Percentiles rank a stretch among this genome's conserved stretches.
phyloP scores from a whole-genome alignment of 92 coral and sea anemone species.

The Parazoanthus swiftii region DNA sequence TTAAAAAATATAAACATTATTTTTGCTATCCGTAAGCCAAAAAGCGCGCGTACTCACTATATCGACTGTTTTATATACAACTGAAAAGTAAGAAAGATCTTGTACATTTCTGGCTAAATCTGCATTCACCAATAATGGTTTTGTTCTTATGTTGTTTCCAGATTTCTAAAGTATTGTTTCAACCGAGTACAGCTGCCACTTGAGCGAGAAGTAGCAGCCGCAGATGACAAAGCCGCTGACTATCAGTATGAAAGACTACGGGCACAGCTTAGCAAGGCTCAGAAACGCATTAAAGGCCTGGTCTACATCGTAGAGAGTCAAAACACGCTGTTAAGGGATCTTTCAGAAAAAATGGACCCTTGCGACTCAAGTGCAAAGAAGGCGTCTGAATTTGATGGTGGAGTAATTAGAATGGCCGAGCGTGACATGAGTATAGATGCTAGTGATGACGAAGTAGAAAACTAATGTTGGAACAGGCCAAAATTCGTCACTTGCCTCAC shows the following conservation, averaged over 20 bases:
- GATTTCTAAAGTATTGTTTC: not conserved
- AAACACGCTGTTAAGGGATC: not conserved
- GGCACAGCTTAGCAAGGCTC: slow-evolving; percentile 5
- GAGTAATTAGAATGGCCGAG: not conserved
- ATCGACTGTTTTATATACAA: too few relatives aligned
- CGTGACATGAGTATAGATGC: not conserved
- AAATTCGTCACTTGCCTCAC: too few relatives aligned
- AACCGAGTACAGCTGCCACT: not conserved
- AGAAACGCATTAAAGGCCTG: not conserved
- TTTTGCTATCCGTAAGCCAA: too few relatives aligned
- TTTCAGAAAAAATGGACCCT: not conserved
- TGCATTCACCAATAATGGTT: not conserved
- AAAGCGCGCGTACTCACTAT: too few relatives aligned
- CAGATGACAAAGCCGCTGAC: slow-evolving; percentile 3
- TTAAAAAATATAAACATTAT: too few relatives aligned
- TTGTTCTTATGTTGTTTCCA: not conserved
- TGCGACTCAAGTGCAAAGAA: not conserved
- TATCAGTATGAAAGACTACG: slow-evolving; percentile 22
- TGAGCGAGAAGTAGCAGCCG: not conserved
- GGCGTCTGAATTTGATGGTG: not conserved
- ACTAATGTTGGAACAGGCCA: too few relatives aligned
- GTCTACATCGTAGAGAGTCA: not conserved
- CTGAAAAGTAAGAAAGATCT: too few relatives aligned
- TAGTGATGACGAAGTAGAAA: not conserved
- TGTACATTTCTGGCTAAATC: too few relatives aligned